Evolutionary conservation across 2,113 vertebrate genomes (phyloP).

Genomic region (Progne subis): DNA sequence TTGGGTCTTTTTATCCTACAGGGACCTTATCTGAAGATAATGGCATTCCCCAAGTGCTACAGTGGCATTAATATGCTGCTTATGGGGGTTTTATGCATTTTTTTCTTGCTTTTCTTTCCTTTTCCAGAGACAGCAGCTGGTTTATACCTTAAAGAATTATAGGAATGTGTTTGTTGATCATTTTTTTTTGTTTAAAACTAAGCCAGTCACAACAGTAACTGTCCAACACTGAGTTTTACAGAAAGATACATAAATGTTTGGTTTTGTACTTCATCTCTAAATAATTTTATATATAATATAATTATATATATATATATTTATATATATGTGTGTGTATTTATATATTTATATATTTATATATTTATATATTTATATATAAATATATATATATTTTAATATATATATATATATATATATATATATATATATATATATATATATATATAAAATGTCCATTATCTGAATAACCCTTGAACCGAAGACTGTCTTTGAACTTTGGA

Average conservation of each 20-base stretch:
- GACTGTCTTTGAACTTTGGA: neutral
- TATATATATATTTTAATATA: neutral
- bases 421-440: neutral
- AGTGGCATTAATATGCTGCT: neutral
- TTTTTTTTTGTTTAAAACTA: neutral
- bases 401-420: neutral
- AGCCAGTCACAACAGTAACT: neutral
- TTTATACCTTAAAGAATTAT: neutral
- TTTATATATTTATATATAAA: neutral
- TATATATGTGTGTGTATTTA: too few species aligned
- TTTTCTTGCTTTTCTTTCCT: neutral
- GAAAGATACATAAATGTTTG: neutral
- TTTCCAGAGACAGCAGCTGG: neutral
- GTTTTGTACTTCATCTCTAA: neutral
- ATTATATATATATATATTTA: neutral
- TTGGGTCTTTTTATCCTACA: neutral
- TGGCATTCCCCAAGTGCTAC: neutral
- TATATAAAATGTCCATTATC: neutral
- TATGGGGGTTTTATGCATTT: accelerated
- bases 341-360: too few species aligned
- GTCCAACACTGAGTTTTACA: neutral
- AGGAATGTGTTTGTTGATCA: neutral
- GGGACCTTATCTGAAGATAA: neutral
- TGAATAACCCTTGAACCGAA: neutral
- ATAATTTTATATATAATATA: too few species aligned